Evolutionary conservation across 2,888 invertebrate genomes (phyloP).

Genomic region (Agriopis aurantiaria): DNA sequence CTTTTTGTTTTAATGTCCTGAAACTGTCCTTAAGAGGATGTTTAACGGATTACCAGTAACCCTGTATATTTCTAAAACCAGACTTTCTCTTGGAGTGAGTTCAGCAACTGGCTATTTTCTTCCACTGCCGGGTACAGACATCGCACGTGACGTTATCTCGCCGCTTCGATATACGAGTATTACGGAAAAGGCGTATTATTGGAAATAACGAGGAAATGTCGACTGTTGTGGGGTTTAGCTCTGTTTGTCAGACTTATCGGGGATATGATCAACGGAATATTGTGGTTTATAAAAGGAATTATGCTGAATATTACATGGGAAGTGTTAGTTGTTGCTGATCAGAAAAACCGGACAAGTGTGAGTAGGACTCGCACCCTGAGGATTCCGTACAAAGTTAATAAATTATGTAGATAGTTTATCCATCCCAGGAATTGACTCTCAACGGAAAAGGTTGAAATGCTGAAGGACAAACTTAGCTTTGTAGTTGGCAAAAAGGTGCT

Average conservation of each 20-base stretch:
- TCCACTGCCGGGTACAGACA: slow-evolving; percentile 34
- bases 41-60: no score
- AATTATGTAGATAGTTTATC: no score
- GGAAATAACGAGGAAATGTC: slow-evolving; percentile 46
- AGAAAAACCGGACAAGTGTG: no score
- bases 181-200: slow-evolving; percentile 48
- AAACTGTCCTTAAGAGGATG: no score
- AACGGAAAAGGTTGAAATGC: no score
- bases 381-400: no score
- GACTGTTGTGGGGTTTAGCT: slow-evolving; percentile 38
- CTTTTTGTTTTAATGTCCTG: no score
- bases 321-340: neutral
- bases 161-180: slow-evolving; percentile 42
- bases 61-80: no score
- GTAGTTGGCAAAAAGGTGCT: no score
- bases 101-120: neutral
- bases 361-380: no score
- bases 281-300: slow-evolving; percentile 4
- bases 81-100: neutral
- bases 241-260: slow-evolving; percentile 34
- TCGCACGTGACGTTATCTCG: slow-evolving; percentile 46
- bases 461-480: no score
- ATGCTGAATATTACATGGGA: neutral
- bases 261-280: slow-evolving; percentile 19
- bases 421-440: no score